Evolutionary conservation across 64 coral and sea anemone genomes (phyloP), one percentile per base, ranked within the genome.

Genomic region (Pachyseris speciosa): DNA sequence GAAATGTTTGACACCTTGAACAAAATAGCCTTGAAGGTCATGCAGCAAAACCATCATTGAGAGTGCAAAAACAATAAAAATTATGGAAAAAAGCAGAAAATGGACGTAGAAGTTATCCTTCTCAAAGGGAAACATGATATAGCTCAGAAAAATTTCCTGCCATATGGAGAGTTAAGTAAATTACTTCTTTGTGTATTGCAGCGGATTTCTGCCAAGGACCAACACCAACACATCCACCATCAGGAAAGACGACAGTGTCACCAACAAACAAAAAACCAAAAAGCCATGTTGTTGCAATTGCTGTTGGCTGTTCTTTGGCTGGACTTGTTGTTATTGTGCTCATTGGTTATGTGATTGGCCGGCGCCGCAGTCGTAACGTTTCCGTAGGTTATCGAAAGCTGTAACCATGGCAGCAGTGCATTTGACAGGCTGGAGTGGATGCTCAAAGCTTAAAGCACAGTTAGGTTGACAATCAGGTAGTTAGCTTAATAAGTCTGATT

Each of bases 271-370:
- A 66, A 32, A 9, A 85, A 8, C 9, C 33, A 11, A 29, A n/a
- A 8, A 75, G 37, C n/a, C 83, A 93, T 24, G 64, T 45, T 2
- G 94, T 96, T 37, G 94, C 90, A 17, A 96, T 96, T 65, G 94
- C 94, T 29, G 94, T 96, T 78, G 90, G 94, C 0, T 96, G 94
- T 55, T 85, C 94, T 25, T 73, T 96, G 55, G 94, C 63, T 49
- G 94, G 70, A 2, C 86, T 96, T 13, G 85, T 93, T 52, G 17
- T 96, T 27, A 86, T 96, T 77, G 90, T 85, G 0, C 34, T 84
- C 15, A 79, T 93, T 72, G 94, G 90, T 25, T 96, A 96, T 60
- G 3, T 93, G 44, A 96, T 96, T 86, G 85, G 78, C 17, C 66
- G 76, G 42, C 85, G 90, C 45, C 68, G 71, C 20, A 70, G 48